These are phyloP conservation scores for Lethrus apterus DNA, from an alignment of 1,140 invertebrate species.

Conservation along the genomic window DNA sequence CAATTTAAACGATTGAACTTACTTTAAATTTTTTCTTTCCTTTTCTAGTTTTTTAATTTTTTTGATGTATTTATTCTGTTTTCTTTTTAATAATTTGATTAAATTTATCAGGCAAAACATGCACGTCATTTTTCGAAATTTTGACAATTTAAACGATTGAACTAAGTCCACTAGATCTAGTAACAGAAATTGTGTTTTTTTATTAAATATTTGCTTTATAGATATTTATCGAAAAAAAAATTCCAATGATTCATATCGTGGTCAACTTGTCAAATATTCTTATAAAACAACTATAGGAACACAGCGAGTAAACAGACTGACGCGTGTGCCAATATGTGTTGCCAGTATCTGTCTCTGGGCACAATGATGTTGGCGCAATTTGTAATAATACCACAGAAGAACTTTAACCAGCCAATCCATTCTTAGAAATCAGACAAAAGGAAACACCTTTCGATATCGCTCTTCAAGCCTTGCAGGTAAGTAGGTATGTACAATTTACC, in stretches of 20 bases:
- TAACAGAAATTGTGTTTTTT: too few species aligned
- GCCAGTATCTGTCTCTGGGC: conserved; percentile 68
- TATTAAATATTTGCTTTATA: conserved; percentile 49
- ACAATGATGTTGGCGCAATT: conserved; percentile 61
- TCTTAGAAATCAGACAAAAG: conserved; percentile 73
- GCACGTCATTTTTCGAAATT: too few species aligned
- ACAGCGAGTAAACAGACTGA: conserved; percentile 79
- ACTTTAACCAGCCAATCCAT: conserved; percentile 84
- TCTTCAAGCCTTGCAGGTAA: conserved; percentile 75
- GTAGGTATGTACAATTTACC: conserved; percentile 8
- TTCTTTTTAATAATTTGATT: too few species aligned
- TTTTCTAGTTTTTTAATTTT: too few species aligned
- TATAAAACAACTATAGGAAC: conserved; percentile 93
- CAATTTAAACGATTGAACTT: too few species aligned
- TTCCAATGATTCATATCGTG: conserved; percentile 85
- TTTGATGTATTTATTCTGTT: too few species aligned
- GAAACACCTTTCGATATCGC: conserved; percentile 80
- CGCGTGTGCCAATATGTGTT: conserved; percentile 84
- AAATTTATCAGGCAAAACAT: too few species aligned
- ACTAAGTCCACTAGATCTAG: too few species aligned
- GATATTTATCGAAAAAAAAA: conserved; percentile 86
- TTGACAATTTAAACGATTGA: too few species aligned
- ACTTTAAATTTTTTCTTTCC: too few species aligned
- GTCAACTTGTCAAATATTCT: conserved; percentile 89
- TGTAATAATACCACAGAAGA: conserved; percentile 81